Percentiles rank a stretch among this genome's conserved stretches.
These are phyloP conservation scores for Amorpha juglandis DNA, from an alignment of 2,888 invertebrate species.

Conservation along the genomic window DNA sequence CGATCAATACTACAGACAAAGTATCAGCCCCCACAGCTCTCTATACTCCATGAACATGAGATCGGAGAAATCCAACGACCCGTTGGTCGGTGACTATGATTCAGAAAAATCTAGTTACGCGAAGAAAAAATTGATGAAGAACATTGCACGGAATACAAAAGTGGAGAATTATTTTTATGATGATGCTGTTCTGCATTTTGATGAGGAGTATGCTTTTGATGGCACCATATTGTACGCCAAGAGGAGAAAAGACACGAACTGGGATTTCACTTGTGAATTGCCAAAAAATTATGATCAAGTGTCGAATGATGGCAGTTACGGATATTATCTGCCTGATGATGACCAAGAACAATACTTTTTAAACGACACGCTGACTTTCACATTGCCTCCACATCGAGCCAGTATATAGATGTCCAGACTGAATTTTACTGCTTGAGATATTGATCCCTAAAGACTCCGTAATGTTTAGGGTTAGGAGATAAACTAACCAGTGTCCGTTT, in stretches of 20 bases:
- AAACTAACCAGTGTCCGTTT: too few relatives aligned
- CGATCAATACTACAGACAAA: slow-evolving; percentile 64
- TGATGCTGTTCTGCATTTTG: slow-evolving; percentile 76
- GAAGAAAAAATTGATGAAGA: slow-evolving; percentile 73
- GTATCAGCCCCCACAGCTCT: slow-evolving; percentile 68
- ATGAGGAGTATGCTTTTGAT: slow-evolving; percentile 79
- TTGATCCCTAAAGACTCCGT: background rate
- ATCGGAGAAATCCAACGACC: slow-evolving; percentile 75
- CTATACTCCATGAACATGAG: slow-evolving; percentile 71
- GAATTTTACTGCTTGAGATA: slow-evolving; percentile 13
- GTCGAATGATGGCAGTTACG: slow-evolving; percentile 77
- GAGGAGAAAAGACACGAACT: slow-evolving; percentile 75
- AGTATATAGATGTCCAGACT: slow-evolving; percentile 65
- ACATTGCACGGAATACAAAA: slow-evolving; percentile 74
- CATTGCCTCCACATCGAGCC: slow-evolving; percentile 74
- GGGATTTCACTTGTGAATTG: slow-evolving; percentile 67
- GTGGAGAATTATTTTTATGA: slow-evolving; percentile 79
- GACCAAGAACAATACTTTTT: slow-evolving; percentile 72
- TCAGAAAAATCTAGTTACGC: slow-evolving; percentile 80
- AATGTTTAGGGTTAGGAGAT: too few relatives aligned
- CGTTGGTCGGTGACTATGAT: slow-evolving; percentile 76
- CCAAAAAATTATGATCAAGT: slow-evolving; percentile 65
- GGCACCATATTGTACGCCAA: slow-evolving; percentile 78
- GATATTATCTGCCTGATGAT: slow-evolving; percentile 75
- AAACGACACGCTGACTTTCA: slow-evolving; percentile 78